These are phyloP conservation scores for Trachops cirrhosus DNA, from an alignment of 2,797 vertebrate genomes.

Conservation along the genomic window DNA sequence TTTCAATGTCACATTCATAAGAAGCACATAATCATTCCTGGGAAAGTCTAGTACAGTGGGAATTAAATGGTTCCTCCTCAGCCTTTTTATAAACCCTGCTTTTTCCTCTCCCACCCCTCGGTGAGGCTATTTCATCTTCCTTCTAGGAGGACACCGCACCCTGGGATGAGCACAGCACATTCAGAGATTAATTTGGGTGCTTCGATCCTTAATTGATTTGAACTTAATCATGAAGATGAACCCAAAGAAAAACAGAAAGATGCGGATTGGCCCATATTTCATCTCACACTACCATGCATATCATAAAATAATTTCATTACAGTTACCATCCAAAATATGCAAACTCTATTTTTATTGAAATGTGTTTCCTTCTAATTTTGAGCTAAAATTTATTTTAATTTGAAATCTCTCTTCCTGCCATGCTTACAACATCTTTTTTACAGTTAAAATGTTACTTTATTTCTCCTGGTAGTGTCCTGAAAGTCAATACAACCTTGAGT, in stretches of 20 bases:
- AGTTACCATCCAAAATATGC: not conserved
- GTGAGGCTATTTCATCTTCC: slow-evolving; percentile 31
- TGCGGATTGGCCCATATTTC: not conserved
- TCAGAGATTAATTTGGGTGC: slow-evolving; percentile 40
- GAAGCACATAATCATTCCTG: slow-evolving; percentile 72
- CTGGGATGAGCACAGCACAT: not conserved
- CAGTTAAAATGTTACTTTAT: not conserved
- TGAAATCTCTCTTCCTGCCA: not conserved
- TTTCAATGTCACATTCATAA: slow-evolving; percentile 79
- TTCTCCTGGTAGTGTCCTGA: not conserved
- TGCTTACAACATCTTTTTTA: not conserved
- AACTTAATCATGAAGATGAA: not conserved
- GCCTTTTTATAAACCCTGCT: slow-evolving; percentile 36
- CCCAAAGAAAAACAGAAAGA: not conserved
- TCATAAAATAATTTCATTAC: not conserved
- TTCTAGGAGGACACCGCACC: slow-evolving; percentile 5
- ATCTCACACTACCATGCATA: not conserved
- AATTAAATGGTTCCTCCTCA: slow-evolving; percentile 63
- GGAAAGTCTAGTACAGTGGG: slow-evolving; percentile 61
- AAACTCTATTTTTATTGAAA: not conserved
- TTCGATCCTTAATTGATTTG: not conserved
- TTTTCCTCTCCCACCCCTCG: not conserved
- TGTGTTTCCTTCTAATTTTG: not conserved
- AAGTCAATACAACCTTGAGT: not conserved
- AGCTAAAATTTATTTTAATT: not conserved